Evolutionary conservation across 2,113 vertebrate species (phyloP), one percentile per base, ranked within the genome.

Genomic region (Diphyllodes magnificus): DNA sequence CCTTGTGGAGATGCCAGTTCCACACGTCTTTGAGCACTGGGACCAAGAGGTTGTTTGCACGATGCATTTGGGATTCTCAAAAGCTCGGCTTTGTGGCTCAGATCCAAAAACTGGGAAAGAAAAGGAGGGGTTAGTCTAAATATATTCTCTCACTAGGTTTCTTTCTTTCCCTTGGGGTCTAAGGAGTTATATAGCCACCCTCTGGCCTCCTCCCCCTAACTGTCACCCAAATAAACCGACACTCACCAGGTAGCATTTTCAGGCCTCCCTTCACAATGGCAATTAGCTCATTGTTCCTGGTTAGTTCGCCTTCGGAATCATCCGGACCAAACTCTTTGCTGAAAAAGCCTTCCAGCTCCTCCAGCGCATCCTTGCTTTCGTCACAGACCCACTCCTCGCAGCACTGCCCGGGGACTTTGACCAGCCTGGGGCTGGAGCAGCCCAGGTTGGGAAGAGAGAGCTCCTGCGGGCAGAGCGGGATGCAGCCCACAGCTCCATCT

Each of bases 1-100:
- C 86, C 99, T 98, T 21, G 99, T 99, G 94, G 99, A 99, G 97
- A 99, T 98, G 76, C 99, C 99, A 19, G 98, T 99, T 73, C 99
- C 99, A 64, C 99, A 99, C 2, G 98, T 99, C 98, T 99, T 99
- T 57, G 99, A 99, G 97, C 99, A 99, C 94, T 98, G 99, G 57
- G 99, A 99, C 99, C 99, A 99, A 28, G 98, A 98, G 18, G 99
- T 99, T 82, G 99, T 99, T 97, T 99, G 99, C 88, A 99, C 97
- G 1, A 99, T 98, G 97, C 99, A 99, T 96, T 99, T 99, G 87
- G 98, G 98, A 95, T 94, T 98, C 73, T 99, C 98, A 72, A 99
- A 98, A 92, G 98, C 94, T 60, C 98, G 98, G 70, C 97, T 98
- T 95, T 98, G 98, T 49, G 98, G 97, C 72, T 98, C 97, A 0